A percentile compares a stretch with the other conserved stretches of the same genome.
These are phyloP conservation scores for Pseudomyrmex concolor DNA, from an alignment of 1,140 invertebrate genomes.

Conservation along the genomic window DNA sequence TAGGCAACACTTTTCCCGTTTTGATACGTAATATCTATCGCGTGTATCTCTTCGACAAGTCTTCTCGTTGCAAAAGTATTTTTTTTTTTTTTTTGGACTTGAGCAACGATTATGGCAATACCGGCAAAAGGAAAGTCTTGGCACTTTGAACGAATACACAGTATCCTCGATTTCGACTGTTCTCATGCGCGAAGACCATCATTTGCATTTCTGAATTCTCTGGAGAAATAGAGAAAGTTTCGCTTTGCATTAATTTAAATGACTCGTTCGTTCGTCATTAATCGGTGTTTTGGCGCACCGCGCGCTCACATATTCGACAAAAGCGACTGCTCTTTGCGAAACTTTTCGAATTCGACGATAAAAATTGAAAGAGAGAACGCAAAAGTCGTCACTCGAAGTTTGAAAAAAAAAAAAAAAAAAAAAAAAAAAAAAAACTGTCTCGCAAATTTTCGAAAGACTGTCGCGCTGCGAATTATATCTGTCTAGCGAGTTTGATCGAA, in stretches of 20 bases:
- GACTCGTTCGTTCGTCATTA: background rate
- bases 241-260: conserved; percentile 50
- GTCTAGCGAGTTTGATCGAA: conserved; percentile 61
- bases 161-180: conserved; percentile 46
- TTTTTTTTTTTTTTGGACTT: background rate
- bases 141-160: conserved; percentile 27
- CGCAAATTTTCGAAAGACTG: conserved; percentile 6
- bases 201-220: conserved; percentile 51
- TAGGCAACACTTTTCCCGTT: background rate
- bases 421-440: background rate
- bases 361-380: background rate
- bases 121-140: conserved; percentile 49
- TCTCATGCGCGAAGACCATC: conserved; percentile 10
- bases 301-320: background rate
- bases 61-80: background rate
- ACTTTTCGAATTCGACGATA: background rate
- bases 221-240: conserved; percentile 26
- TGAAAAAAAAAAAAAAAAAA: background rate
- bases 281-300: background rate
- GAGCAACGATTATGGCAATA: background rate
- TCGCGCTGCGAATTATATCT: conserved; percentile 43
- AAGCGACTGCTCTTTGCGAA: too few species aligned
- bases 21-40: background rate
- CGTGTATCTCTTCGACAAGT: background rate
- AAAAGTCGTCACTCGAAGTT: background rate